phyloP scores from a whole-genome alignment of 53 echinoderm and acorn worm species.

The Pentamera pediparva region DNA sequence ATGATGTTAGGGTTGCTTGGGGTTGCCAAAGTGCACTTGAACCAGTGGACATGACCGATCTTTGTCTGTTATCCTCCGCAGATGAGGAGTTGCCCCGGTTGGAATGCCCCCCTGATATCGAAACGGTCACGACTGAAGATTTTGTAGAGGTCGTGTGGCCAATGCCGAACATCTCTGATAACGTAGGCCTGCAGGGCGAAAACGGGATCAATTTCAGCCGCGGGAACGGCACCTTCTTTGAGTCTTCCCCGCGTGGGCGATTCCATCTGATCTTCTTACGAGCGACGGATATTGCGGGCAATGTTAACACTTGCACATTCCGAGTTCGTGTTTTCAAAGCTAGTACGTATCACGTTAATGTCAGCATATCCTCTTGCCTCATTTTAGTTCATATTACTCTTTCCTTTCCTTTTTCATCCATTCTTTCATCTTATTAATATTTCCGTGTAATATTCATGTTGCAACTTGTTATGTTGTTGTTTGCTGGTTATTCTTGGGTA shows the following conservation, averaged over 20 bases:
- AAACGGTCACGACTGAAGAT: slow-evolving; percentile 26
- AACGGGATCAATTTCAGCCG: slow-evolving; percentile 12
- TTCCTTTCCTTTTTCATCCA: not conserved
- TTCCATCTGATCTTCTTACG: slow-evolving; percentile 13
- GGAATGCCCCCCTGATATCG: slow-evolving; percentile 24
- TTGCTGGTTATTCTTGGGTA: not conserved
- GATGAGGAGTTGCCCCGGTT: slow-evolving; percentile 19
- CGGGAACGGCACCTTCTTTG: slow-evolving; percentile 9
- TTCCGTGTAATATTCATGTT: not conserved
- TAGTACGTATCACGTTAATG: slow-evolving; percentile 32
- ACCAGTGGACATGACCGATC: not conserved
- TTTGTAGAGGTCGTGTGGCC: slow-evolving; percentile 9
- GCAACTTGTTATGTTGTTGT: not conserved
- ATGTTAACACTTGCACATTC: slow-evolving; percentile 11
- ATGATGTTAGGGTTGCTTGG: not conserved
- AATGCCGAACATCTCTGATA: slow-evolving; percentile 12
- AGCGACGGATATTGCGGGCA: slow-evolving; percentile 2
- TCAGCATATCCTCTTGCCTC: too few relatives aligned
- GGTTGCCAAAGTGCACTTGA: not conserved
- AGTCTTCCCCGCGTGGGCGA: slow-evolving; percentile 1
- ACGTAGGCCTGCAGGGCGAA: slow-evolving; percentile 16
- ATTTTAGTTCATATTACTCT: too few relatives aligned
- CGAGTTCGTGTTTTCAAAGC: slow-evolving; percentile 20
- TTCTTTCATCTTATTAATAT: not conserved
- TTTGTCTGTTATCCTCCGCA: slow-evolving; percentile 27